phyloP scores from a whole-genome alignment of 2,113 vertebrate species.

The Neolamprologus brichardi region DNA sequence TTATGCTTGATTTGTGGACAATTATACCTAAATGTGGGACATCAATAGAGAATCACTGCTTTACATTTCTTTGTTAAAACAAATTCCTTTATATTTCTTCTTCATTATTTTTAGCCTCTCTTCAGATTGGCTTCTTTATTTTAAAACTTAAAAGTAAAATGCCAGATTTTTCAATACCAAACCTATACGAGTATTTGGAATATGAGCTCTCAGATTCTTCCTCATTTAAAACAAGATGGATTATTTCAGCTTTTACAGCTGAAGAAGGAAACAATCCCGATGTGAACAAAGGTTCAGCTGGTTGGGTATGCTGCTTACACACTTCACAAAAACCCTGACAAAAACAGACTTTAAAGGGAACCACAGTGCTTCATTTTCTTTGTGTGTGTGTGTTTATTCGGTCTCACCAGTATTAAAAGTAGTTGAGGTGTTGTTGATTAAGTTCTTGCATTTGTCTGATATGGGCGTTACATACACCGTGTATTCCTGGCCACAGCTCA shows the following conservation, averaged over 20 bases:
- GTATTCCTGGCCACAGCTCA: conserved; percentile 56
- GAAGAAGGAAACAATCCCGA: neutral
- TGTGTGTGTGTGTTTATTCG: neutral
- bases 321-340: neutral
- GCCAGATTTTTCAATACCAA: neutral
- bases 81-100: neutral
- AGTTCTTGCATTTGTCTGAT: conserved; percentile 55
- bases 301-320: neutral
- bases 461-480: conserved; percentile 43
- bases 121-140: neutral
- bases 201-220: neutral
- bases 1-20: neutral
- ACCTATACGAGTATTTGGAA: neutral
- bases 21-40: neutral
- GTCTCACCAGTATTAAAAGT: conserved; percentile 51
- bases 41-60: neutral
- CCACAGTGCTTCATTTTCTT: neutral
- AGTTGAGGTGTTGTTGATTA: neutral
- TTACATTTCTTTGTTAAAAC: neutral
- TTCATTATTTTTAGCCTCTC: neutral
- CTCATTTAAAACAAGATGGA: neutral
- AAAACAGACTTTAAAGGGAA: neutral
- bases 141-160: neutral
- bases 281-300: neutral
- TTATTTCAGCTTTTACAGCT: neutral